phyloP scores from a whole-genome alignment of 2,113 vertebrate genomes.

The Bungarus multicinctus region DNA sequence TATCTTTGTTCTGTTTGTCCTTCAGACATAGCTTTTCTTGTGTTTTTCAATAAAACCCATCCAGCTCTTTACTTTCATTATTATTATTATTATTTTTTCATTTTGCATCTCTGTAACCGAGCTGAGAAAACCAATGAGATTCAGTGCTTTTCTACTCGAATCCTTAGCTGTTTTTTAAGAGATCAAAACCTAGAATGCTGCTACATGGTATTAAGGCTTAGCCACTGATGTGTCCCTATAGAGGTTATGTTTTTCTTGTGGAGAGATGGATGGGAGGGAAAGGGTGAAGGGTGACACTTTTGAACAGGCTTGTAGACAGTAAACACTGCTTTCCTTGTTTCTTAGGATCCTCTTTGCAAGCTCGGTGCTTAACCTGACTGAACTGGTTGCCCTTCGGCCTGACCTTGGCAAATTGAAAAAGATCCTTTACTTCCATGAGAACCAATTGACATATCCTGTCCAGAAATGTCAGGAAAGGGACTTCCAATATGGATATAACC shows the following conservation, averaged over 20 bases:
- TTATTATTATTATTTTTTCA: constrained; percentile 21
- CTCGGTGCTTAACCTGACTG: constrained; percentile 92
- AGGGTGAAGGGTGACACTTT: constrained; percentile 72
- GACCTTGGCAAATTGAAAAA: constrained; percentile 87
- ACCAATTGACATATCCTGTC: constrained; percentile 92
- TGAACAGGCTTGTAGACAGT: constrained; percentile 51
- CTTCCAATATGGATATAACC: constrained; percentile 98
- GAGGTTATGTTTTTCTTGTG: constrained; percentile 74
- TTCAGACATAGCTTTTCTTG: constrained; percentile 74
- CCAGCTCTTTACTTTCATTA: constrained; percentile 37
- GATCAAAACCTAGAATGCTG: constrained; percentile 78
- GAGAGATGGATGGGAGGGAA: constrained; percentile 50
- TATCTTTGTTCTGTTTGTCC: constrained; percentile 79
- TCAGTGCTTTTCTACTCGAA: constrained; percentile 74
- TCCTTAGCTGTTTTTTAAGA: constrained; percentile 79
- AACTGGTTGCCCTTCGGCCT: constrained; percentile 87
- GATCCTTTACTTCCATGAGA: constrained; percentile 96
- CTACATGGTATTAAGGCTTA: constrained; percentile 72
- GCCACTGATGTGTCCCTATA: constrained; percentile 81
- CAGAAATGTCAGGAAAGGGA: constrained; percentile 88
- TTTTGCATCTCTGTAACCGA: constrained; percentile 69
- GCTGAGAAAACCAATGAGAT: constrained; percentile 74
- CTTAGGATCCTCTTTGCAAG: constrained; percentile 87
- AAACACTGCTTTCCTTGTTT: constrained; percentile 80
- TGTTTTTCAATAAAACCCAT: constrained; percentile 75